phyloP scores from a whole-genome alignment of 2,113 vertebrate species.

The Sus scrofa region T2T-Sscrofa CM000828.6:73128001-73128500 shows the following conservation, averaged over 20 bases:
- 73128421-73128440: not conserved
- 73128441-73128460: not conserved
- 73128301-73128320: no score
- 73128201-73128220: not conserved
- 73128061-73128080: constrained; percentile 76
- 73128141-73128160: no score
- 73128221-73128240: fast-evolving
- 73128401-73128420: not conserved
- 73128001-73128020: constrained; percentile 12
- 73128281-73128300: not conserved
- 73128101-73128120: not conserved
- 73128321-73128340: no score
- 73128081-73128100: constrained; percentile 77
- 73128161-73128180: not conserved
- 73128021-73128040: constrained; percentile 69
- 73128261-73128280: not conserved
- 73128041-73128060: constrained; percentile 46
- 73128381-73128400: not conserved
- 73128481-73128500: not conserved
- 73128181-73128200: not conserved
- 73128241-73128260: not conserved
- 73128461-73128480: not conserved
- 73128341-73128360: no score
- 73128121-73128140: not conserved
- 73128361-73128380: not conserved